These are phyloP conservation scores for Xerus inauris DNA, from an alignment of 2,113 vertebrate genomes.

Conservation along the genomic window DNA sequence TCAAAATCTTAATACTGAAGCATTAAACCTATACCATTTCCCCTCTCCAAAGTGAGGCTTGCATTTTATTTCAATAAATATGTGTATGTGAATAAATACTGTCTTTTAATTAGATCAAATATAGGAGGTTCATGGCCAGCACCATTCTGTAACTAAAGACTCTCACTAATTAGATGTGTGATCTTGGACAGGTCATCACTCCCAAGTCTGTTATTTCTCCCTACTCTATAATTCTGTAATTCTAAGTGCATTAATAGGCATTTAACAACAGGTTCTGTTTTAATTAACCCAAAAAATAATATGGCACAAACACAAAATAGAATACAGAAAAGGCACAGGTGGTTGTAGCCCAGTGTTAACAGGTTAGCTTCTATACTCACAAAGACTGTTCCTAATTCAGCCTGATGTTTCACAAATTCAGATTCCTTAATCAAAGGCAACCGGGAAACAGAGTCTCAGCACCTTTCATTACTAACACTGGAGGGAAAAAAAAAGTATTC, in stretches of 20 bases:
- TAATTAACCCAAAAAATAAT: slow-evolving; percentile 39
- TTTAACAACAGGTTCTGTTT: slow-evolving; percentile 55
- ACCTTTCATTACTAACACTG: neutral
- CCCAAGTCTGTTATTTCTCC: neutral
- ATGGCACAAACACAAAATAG: neutral
- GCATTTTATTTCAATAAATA: slow-evolving; percentile 46
- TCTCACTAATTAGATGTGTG: neutral
- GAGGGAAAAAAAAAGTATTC: neutral
- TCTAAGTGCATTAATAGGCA: slow-evolving; percentile 32
- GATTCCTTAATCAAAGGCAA: neutral
- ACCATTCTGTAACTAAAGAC: slow-evolving; percentile 52
- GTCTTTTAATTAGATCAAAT: neutral
- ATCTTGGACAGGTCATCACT: slow-evolving; percentile 45
- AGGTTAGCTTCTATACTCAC: neutral
- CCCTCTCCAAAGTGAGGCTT: neutral
- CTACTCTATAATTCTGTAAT: slow-evolving; percentile 5
- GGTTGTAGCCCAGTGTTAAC: neutral
- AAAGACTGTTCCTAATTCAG: slow-evolving; percentile 27
- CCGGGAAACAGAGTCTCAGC: neutral
- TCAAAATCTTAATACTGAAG: slow-evolving; percentile 5
- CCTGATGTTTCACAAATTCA: neutral
- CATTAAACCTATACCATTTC: neutral
- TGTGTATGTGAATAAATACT: neutral
- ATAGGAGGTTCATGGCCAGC: neutral
- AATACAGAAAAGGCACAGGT: slow-evolving; percentile 14